Evolutionary conservation across 2,113 vertebrate species (phyloP).

Genomic region (Alethe diademata): DNA sequence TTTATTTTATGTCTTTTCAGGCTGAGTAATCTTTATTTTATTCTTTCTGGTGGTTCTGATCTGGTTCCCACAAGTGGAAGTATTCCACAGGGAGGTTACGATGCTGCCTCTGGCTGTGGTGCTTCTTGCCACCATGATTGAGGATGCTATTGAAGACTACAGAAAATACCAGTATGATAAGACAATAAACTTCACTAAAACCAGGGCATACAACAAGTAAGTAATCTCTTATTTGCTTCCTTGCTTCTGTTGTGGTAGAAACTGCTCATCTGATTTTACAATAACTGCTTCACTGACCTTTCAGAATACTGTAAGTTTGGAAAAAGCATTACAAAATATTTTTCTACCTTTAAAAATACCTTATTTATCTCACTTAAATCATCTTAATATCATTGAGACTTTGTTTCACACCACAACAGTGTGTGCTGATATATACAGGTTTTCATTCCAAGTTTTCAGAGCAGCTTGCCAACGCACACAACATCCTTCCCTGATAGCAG

Average conservation of each 20-base stretch:
- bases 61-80: conserved; percentile 74
- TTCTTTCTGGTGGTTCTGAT: conserved; percentile 76
- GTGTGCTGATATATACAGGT: background rate
- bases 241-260: background rate
- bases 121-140: conserved; percentile 69
- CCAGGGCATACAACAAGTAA: conserved; percentile 72
- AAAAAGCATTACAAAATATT: background rate
- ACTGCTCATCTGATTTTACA: background rate
- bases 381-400: background rate
- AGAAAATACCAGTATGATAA: conserved; percentile 71
- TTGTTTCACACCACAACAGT: background rate
- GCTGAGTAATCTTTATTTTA: conserved; percentile 77
- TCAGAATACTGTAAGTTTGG: background rate
- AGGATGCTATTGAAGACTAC: conserved; percentile 75
- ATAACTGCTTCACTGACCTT: background rate
- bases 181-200: conserved; percentile 65
- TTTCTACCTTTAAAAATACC: background rate
- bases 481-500: background rate
- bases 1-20: conserved; percentile 47
- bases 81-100: conserved; percentile 75
- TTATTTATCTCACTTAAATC: background rate
- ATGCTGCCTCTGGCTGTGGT: conserved; percentile 72
- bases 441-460: conserved; percentile 3
- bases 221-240: background rate
- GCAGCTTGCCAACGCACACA: background rate